A percentile compares a stretch with the other conserved stretches of the same genome.
phyloP scores from a whole-genome alignment of 1,140 invertebrate species.

The Charaxes varanes region DNA sequence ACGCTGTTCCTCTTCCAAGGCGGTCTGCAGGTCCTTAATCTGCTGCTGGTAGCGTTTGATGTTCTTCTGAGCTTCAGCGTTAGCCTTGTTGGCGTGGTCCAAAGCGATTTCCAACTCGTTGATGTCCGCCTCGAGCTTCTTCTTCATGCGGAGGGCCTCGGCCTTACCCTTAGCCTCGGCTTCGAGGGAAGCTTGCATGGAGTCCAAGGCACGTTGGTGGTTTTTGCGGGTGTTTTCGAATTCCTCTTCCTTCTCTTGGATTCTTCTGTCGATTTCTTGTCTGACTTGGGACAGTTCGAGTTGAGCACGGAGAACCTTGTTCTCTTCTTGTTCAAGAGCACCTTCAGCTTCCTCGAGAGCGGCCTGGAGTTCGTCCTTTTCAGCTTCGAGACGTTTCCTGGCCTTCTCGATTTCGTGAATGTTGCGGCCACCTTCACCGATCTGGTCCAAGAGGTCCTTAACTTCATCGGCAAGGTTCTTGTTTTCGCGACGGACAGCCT shows the following conservation, averaged over 20 bases:
- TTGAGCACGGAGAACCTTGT: slow-evolving; percentile 97
- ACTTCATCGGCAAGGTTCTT: slow-evolving; percentile 99
- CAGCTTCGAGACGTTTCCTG: slow-evolving; percentile 97
- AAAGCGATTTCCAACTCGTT: slow-evolving; percentile 99
- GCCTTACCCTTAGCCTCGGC: slow-evolving; percentile 99
- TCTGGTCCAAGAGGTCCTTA: slow-evolving; percentile 98
- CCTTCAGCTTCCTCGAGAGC: slow-evolving; percentile 99
- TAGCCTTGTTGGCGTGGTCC: slow-evolving; percentile 98
- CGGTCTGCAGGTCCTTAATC: slow-evolving; percentile 94
- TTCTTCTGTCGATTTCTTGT: slow-evolving; percentile 98
- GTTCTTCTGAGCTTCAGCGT: slow-evolving; percentile 99
- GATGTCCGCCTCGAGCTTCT: slow-evolving; percentile 99
- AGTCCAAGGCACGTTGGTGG: slow-evolving; percentile 98
- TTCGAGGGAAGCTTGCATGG: slow-evolving; percentile 99
- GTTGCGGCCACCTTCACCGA: slow-evolving; percentile 98
- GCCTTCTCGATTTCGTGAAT: slow-evolving; percentile 99
- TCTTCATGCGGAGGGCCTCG: slow-evolving; percentile 99
- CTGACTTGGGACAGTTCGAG: slow-evolving; percentile 97
- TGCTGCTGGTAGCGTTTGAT: slow-evolving; percentile 99
- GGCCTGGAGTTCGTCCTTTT: slow-evolving; percentile 99
- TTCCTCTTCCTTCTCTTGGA: slow-evolving; percentile 99
- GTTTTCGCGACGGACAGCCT: slow-evolving; percentile 98
- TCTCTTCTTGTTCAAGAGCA: slow-evolving; percentile 98
- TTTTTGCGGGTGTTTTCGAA: slow-evolving; percentile 99
- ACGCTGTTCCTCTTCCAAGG: slow-evolving; percentile 97